Evolutionary conservation across 92 coral and sea anemone genomes (phyloP), one percentile per base, ranked within the genome.

Genomic region (Zoanthus sansibaricus): DNA sequence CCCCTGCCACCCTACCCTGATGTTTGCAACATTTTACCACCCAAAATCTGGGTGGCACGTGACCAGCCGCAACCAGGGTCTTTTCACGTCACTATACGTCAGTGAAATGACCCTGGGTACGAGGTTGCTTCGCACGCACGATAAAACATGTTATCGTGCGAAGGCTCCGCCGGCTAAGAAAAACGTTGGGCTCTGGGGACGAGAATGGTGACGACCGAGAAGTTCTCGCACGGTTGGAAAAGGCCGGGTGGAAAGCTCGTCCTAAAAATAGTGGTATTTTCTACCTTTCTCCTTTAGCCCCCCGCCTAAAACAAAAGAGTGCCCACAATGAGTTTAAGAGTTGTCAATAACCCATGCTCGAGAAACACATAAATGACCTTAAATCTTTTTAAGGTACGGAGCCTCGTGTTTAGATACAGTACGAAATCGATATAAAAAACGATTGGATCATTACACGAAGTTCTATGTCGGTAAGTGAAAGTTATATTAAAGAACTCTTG

Each of bases 401-500:
- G 51, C 62, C 47, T 49, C 46, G 74, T 8, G 17, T 20, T 44
- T 66, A 10, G 44, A 42, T 78, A 46, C 61, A 79, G 52, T 70
- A 21, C 18, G 46, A 74, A 66, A 66, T 16, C 32, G 45, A 30
- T 78, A 58, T 51, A 59, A 56, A 59, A 62, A 62, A 3, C 30
- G 14, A 11, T 80, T 67, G 1, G 31, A 51, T 58, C n/a, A 7
- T 66, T n/a, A 25, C 66, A 45, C 47, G 61, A 71, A 47, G 21
- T 80, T 80, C 72, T 80, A 80, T 80, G 85, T 68, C 85, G 85
- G 85, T 80, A 80, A 80, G 85, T 68, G 13, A 10, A 67, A 46
- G 47, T 18, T 64, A 69, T 69, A 11, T 69, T 10, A 1, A 12
- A 69, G 74, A 13, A 67, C 33, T 18, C 32, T 9, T 18, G 10